These are phyloP conservation scores for Zonitis immaculata DNA, from an alignment of 2,888 invertebrate species.

Conservation along the genomic window DNA sequence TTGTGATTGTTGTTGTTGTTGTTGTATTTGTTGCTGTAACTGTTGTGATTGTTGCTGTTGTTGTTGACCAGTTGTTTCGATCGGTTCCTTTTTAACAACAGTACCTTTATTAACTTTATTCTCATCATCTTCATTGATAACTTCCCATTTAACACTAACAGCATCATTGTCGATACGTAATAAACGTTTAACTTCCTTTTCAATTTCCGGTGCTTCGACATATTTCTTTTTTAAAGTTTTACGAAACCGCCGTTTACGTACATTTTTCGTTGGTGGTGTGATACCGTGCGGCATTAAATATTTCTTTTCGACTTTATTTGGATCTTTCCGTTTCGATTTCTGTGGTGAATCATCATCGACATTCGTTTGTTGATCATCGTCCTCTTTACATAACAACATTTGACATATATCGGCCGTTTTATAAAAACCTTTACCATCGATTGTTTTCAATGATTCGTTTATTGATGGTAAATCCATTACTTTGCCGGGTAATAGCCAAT, in stretches of 20 bases:
- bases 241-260: constrained; percentile 84
- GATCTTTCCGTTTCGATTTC: constrained; percentile 80
- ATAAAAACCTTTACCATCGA: constrained; percentile 94
- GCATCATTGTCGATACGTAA: constrained; percentile 91
- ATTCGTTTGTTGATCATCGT: constrained; percentile 69
- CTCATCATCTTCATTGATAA: constrained; percentile 83
- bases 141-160: constrained; percentile 78
- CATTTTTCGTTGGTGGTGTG: constrained; percentile 94
- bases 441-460: constrained; percentile 90
- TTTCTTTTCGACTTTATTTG: constrained; percentile 76
- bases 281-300: constrained; percentile 94
- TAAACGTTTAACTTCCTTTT: constrained; percentile 93
- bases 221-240: constrained; percentile 96
- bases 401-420: constrained; percentile 97
- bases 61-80: constrained; percentile 22
- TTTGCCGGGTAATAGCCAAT: constrained; percentile 82
- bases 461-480: constrained; percentile 89
- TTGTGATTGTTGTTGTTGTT: background rate
- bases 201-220: constrained; percentile 95
- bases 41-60: constrained; percentile 16
- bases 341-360: constrained; percentile 77
- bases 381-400: constrained; percentile 83
- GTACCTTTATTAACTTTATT: constrained; percentile 50
- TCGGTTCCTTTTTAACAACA: constrained; percentile 45
- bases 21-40: background rate